phyloP scores from a whole-genome alignment of 2,888 invertebrate species.

The Acronicta aceris region DNA sequence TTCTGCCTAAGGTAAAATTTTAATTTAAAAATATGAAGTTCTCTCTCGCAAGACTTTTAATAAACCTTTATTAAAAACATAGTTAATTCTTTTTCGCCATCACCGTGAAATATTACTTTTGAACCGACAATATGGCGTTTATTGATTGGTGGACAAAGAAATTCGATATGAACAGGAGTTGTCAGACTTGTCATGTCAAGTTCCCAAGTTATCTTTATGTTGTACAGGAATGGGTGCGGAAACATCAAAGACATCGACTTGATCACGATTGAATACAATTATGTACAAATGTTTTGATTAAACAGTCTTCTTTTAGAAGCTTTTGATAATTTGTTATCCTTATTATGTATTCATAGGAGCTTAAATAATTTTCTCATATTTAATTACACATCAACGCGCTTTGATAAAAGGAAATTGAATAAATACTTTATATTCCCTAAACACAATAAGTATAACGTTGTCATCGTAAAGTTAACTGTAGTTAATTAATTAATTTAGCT shows the following conservation, averaged over 20 bases:
- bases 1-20: constrained; percentile 32
- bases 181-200: constrained; percentile 46
- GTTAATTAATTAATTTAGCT: not conserved
- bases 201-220: constrained; percentile 43
- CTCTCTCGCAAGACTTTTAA: constrained; percentile 55
- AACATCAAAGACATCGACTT: constrained; percentile 35
- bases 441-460: not conserved
- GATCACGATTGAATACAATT: constrained; percentile 29
- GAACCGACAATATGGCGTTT: constrained; percentile 18
- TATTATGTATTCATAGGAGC: not conserved
- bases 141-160: constrained; percentile 46
- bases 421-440: not conserved
- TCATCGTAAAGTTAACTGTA: not conserved
- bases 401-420: not conserved
- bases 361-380: not conserved
- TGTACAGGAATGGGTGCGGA: constrained; percentile 30
- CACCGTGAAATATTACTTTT: constrained; percentile 39
- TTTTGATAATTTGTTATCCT: not conserved
- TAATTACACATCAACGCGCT: constrained; percentile 1
- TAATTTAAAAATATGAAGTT: constrained; percentile 50
- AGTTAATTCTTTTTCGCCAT: constrained; percentile 27
- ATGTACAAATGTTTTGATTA: constrained; percentile 30
- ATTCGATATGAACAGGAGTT: constrained; percentile 43
- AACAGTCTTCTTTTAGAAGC: constrained; percentile 8
- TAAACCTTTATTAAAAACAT: constrained; percentile 60